Base-by-base conservation (phyloP, 2,888 invertebrate genomes). In the Hemistola chrysoprasaria region DNA sequence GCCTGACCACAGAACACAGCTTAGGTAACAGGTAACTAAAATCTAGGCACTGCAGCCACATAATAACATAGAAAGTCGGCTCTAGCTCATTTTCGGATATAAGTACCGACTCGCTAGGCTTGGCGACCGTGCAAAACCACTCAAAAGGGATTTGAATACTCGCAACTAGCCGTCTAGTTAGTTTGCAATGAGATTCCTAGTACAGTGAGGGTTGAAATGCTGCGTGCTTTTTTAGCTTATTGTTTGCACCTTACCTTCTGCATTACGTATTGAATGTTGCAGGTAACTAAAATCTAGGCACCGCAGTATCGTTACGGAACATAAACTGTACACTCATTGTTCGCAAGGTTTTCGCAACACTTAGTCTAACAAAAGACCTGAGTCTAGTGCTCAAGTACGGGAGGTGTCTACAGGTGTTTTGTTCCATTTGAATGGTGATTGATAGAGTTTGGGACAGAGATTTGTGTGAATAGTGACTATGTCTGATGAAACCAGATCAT, bases 231-330 rank as follows among this genome's bases (percentile, higher is more conserved):
- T n/a, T n/a, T n/a, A n/a, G n/a, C n/a, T n/a, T n/a, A n/a, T n/a
- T n/a, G n/a, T n/a, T n/a, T n/a, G n/a, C n/a, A 16, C 3, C 3
- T 16, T 4, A 16, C 16, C 16, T 16, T 16, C 16, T 16, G 16
- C 4, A 16, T 16, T 16, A 16, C 4, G n/a, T 16, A 16, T 16
- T 16, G n/a, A n/a, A n/a, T n/a, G 25, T 33, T 24, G 22, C 24
- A 42, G 37, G 7, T 28, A 64, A 41, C 73, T 75, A 68, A 74
- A 74, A 78, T 78, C 84, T 78, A 77, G 74, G 67, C 22, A 9
- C 32, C 2, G 74, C 47, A 78, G 81, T 80, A 82, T 81, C 77
- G 83, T 83, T 78, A 80, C 78, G 78, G 74, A 71, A 78, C 80
- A 76, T 78, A 75, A 81, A 80, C 65, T 77, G 66, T 22, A 53